Evolutionary conservation across 53 echinoderm and acorn worm species (phyloP).

Genomic region (Holothuria scabra): DNA sequence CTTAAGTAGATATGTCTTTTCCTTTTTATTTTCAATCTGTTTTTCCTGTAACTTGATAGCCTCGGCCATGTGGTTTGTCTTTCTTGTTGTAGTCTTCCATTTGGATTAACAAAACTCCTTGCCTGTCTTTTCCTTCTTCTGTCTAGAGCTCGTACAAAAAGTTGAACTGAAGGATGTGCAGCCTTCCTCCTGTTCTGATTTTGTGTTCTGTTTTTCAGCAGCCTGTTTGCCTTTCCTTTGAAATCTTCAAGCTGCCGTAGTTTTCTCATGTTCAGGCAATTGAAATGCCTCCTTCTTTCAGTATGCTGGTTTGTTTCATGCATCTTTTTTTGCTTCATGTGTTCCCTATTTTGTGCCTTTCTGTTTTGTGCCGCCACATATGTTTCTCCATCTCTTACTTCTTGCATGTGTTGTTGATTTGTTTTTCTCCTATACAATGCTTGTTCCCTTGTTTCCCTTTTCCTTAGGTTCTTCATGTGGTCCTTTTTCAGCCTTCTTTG

Average conservation of each 20-base stretch:
- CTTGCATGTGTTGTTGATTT: neutral
- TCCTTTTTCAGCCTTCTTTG: neutral
- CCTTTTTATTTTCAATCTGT: neutral
- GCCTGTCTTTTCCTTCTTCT: too few relatives aligned
- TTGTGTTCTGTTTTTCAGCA: neutral
- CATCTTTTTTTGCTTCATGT: neutral
- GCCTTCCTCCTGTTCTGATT: neutral
- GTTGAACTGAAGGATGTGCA: neutral
- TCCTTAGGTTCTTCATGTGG: neutral
- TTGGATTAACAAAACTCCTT: too few relatives aligned
- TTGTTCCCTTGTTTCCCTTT: neutral
- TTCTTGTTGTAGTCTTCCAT: too few relatives aligned
- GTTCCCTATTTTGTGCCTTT: neutral
- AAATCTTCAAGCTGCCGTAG: neutral
- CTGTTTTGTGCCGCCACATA: neutral
- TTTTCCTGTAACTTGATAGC: slow-evolving; percentile 1
- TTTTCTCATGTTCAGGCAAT: neutral
- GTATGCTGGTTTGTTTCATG: neutral
- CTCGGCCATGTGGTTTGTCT: too few relatives aligned
- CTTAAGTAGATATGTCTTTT: neutral
- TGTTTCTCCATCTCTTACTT: neutral
- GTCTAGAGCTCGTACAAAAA: too few relatives aligned
- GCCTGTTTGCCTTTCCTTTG: slow-evolving; percentile 5
- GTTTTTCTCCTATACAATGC: neutral
- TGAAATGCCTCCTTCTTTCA: neutral